Evolutionary conservation across 2,888 invertebrate genomes (phyloP), one percentile per base, ranked within the genome.

Genomic region (Hedychridium roseum): DNA sequence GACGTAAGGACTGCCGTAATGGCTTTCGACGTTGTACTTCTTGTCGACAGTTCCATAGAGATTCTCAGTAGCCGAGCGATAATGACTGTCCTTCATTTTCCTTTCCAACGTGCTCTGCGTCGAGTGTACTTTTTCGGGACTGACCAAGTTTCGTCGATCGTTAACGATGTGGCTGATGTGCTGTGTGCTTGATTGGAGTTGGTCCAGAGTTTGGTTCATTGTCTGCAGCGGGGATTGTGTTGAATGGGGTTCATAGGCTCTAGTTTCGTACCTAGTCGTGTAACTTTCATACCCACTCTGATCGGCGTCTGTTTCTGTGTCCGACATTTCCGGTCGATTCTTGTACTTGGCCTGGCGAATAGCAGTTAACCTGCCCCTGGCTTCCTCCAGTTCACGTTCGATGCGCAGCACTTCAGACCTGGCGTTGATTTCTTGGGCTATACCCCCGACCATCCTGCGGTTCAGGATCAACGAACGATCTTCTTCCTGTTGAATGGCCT

Each of bases 391-490:
- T 81, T 97, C 93, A 60, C 91, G 87, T 79, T 99, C 98, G 73
- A 97, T 97, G 68, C 94, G 87, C 44, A 97, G 83, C 1, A 99
- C 96, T 72, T 93, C 92, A 0, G 92, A 90, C 47, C 91, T 85
- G 7, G 94, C 94, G 68, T 94, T 89, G 55, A 95, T 93, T 82
- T 95, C 97, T 82, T 97, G 97, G 4, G 96, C 95, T 75, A 97
- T 95, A 15, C 96, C 96, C 35, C 95, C 95, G 14, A 99, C 98
- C 92, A 96, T 95, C 39, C 92, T 84, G 18, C 91, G 85, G 79
- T 96, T 94, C 50, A 99, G 87, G 59, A 95, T 89, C 4, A 98
- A 83, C 37, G 91, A 92, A 32, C 94, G 85, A 69, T 97, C 97
- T 73, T 96, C 96, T 69, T 95, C 94, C 38, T 91, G 89, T 55